A percentile compares a stretch with the other conserved stretches of the same genome.
Conservation (phyloP, 2,113 vertebrate species). For the Actenoides lindsayi region DNA sequence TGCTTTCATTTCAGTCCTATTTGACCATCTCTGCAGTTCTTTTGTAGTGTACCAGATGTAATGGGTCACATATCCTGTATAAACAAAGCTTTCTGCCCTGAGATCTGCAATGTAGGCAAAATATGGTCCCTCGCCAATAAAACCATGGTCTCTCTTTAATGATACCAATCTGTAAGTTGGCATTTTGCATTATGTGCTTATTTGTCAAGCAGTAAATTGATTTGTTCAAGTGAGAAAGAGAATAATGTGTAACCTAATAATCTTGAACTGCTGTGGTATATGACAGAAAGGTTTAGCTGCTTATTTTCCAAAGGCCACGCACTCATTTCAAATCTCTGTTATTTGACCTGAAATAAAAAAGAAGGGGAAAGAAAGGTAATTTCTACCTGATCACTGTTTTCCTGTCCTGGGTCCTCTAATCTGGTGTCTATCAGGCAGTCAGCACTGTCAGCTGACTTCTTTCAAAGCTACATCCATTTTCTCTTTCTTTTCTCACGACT, state of each 20-base stretch:
- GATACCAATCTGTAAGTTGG: slow-evolving; percentile 62
- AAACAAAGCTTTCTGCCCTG: slow-evolving; percentile 50
- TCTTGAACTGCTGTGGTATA: not conserved
- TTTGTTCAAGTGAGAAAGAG: slow-evolving; percentile 46
- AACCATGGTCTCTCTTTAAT: slow-evolving; percentile 43
- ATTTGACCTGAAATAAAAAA: not conserved
- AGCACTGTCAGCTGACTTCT: not conserved
- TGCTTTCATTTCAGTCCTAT: not conserved
- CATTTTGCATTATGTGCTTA: slow-evolving; percentile 59
- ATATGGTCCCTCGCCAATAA: slow-evolving; percentile 33
- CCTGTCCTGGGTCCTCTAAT: not conserved
- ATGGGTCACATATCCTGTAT: not conserved
- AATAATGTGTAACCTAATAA: slow-evolving; percentile 15
- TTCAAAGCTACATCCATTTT: not conserved
- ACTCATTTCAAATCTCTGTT: not conserved
- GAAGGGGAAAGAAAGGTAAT: not conserved
- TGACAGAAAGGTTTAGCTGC: slow-evolving; percentile 26
- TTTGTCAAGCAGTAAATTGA: slow-evolving; percentile 71
- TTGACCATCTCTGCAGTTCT: not conserved
- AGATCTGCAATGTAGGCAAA: not conserved
- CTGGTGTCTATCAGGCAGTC: not conserved
- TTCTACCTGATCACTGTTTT: not conserved
- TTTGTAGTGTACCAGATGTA: not conserved
- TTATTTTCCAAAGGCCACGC: slow-evolving; percentile 22
- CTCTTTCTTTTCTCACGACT: not conserved